Evolutionary conservation across 2,888 invertebrate species (phyloP).

Genomic region (Choreutis nemorana): DNA sequence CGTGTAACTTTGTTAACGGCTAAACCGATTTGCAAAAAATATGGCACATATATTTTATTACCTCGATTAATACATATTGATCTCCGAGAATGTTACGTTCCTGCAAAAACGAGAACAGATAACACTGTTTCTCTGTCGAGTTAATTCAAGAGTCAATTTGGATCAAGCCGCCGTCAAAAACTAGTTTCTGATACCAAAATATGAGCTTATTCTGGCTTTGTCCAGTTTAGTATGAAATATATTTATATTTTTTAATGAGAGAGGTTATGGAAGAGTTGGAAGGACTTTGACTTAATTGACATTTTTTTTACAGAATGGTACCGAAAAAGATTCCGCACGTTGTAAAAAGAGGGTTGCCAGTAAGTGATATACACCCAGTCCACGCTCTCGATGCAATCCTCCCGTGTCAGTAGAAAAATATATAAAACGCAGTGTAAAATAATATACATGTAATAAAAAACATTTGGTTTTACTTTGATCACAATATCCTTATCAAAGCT

Average conservation of each 20-base stretch:
- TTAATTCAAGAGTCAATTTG: no score
- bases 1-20: neutral
- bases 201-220: no score
- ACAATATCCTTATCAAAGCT: neutral
- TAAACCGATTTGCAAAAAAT: neutral
- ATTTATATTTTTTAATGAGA: no score
- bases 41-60: neutral
- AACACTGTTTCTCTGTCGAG: no score
- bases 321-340: slow-evolving; percentile 86
- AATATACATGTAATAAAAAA: slow-evolving; percentile 1
- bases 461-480: neutral
- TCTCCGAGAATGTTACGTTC: no score
- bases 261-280: no score
- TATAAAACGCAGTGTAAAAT: slow-evolving; percentile 5
- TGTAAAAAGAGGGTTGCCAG: slow-evolving; percentile 78
- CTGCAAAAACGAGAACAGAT: no score
- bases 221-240: no score
- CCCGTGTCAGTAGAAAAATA: slow-evolving; percentile 31
- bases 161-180: no score
- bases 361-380: slow-evolving; percentile 37
- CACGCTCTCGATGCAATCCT: slow-evolving; percentile 39
- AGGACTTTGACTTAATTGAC: no score
- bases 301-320: slow-evolving; percentile 79
- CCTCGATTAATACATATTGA: neutral
- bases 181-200: no score